A percentile compares a stretch with the other conserved stretches of the same genome.
These are phyloP conservation scores for Rotaria macrura DNA, from an alignment of 2,888 invertebrate genomes.

Conservation along the genomic window DNA sequence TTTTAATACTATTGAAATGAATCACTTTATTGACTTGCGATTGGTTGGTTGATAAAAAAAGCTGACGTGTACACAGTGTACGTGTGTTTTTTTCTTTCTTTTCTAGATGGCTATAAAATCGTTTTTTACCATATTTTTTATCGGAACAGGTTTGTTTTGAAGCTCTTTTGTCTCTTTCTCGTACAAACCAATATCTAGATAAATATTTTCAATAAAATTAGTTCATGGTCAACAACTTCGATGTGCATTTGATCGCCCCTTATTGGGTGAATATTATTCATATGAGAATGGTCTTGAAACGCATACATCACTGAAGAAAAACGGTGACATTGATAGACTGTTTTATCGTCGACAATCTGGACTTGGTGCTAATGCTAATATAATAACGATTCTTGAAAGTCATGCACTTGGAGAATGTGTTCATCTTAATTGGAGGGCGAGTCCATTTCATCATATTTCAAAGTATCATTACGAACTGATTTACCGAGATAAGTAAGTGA, in stretches of 20 bases:
- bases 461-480: background rate
- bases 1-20: background rate
- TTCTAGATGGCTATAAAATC: background rate
- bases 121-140: background rate
- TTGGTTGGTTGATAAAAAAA: background rate
- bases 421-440: background rate
- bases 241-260: background rate
- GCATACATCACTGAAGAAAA: conserved; percentile 26
- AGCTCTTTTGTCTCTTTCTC: background rate
- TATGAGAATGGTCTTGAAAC: conserved; percentile 33
- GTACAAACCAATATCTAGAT: background rate
- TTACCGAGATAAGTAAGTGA: background rate
- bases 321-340: conserved; percentile 16
- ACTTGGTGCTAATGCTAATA: conserved; percentile 28
- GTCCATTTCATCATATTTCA: background rate
- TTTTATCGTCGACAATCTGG: conserved; percentile 28
- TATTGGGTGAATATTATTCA: conserved; percentile 32
- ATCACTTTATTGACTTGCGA: background rate
- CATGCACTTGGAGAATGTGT: background rate
- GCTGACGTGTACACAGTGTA: background rate
- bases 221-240: background rate
- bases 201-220: background rate
- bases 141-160: background rate
- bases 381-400: background rate
- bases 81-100: background rate